Percentiles rank a stretch among this genome's conserved stretches.
Conservation (phyloP, 1,140 invertebrate genomes). For the Thalassaphorura encarpata region DNA sequence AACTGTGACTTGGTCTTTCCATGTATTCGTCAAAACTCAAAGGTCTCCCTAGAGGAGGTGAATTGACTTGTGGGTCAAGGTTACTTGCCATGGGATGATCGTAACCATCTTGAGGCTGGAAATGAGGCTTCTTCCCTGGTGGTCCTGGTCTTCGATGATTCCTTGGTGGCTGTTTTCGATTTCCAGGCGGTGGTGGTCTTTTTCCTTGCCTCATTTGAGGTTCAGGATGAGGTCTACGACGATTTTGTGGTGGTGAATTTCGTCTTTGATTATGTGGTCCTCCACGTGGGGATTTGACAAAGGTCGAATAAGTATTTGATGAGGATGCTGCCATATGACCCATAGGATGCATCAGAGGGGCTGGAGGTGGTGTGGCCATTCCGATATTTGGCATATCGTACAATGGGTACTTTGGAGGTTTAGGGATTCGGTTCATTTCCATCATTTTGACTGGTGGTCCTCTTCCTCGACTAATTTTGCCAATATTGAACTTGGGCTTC, state of each 20-base stretch:
- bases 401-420: slow-evolving; percentile 30
- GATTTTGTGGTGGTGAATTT: neutral
- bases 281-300: neutral
- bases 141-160: neutral
- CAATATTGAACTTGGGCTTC: neutral
- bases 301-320: slow-evolving; percentile 2
- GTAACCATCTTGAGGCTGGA: slow-evolving; percentile 6
- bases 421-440: slow-evolving; percentile 25
- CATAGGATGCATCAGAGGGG: slow-evolving; percentile 31
- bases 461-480: neutral
- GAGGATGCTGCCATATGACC: slow-evolving; percentile 21
- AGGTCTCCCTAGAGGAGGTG: slow-evolving; percentile 27
- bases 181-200: slow-evolving; percentile 5
- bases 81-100: slow-evolving; percentile 29
- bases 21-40: slow-evolving; percentile 31
- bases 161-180: neutral
- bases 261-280: neutral
- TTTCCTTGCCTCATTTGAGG: neutral
- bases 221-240: neutral
- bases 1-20: slow-evolving; percentile 28
- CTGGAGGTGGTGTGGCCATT: slow-evolving; percentile 30
- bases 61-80: slow-evolving; percentile 15
- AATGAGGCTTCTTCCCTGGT: neutral
- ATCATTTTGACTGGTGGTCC: slow-evolving; percentile 17
- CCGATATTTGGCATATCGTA: slow-evolving; percentile 24